Base-by-base conservation (phyloP, 35 echinoderm and acorn worm species). In the Holothuria glaberrima region DNA sequence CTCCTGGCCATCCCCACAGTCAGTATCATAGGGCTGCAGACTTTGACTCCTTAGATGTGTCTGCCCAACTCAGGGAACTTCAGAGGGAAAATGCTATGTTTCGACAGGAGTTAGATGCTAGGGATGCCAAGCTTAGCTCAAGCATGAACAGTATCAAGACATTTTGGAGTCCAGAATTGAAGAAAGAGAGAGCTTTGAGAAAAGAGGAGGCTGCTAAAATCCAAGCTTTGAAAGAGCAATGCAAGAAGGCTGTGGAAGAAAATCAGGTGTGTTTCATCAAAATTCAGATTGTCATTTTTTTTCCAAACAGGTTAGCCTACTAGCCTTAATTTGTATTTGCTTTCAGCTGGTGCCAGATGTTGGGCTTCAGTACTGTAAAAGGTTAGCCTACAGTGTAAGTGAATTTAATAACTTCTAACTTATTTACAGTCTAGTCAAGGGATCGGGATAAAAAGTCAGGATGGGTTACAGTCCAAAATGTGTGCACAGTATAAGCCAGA, bases 81-180 rank as follows among this genome's bases (percentile, higher is more conserved):
- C 93, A 99, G 88, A 82, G 91, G 75, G 97, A 95, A 77, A 99
- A 99, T 89, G 91, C 89, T 58, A 61, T 75, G 56, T 79, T 91
- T 20, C 90, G 88, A 48, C 93, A 99, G 38, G 97, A 99, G 58
- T 68, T 99, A 17, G 97, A 99, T 67, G 86, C 91, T 50, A 95
- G 89, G 59, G 97, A 99, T 70, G 83, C 91, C 30, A 99, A 99
- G 72, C 86, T 99, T 56, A 92, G 88, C 69, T 99, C 97, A 20
- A 95, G 93, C 74, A 99, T 99, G 97, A 99, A 99, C 63, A 99
- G 97, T 65, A 99, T 99, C 57, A 99, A 99, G 72, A 99, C 97
- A 58, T 99, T 99, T 64, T 99, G 97, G 97, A 99, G 97, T 54
- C 97, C 97, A 30, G 97, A 99, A 87, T 60, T 99, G 69, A 99